Percentiles rank a stretch among this genome's conserved stretches.
Conservation (phyloP, 2,888 invertebrate species). For the Drosophila paramelanica region DNA sequence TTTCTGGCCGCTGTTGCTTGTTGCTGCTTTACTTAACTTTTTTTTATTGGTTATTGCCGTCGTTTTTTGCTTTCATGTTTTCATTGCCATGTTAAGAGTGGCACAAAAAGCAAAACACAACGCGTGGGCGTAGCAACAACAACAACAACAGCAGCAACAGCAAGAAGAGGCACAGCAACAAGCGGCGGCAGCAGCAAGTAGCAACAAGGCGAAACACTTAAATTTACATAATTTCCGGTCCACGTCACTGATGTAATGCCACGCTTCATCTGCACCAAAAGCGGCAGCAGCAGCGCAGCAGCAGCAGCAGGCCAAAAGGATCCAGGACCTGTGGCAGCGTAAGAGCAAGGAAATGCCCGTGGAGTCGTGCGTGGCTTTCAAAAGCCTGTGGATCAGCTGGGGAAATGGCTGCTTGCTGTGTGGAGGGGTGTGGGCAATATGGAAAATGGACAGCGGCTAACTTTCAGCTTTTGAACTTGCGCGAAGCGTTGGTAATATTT, state of each 20-base stretch:
- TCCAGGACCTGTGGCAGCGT: constrained; percentile 15
- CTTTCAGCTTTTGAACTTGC: constrained; percentile 59
- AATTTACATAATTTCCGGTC: constrained; percentile 82
- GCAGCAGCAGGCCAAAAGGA: constrained; percentile 12
- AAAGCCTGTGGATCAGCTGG: constrained; percentile 55
- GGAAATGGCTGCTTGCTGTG: constrained; percentile 17
- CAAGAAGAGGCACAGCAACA: not conserved
- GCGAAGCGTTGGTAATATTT: constrained; percentile 61
- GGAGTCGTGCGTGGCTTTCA: constrained; percentile 39
- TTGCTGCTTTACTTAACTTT: constrained; percentile 49
- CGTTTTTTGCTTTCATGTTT: constrained; percentile 78
- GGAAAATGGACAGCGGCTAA: constrained; percentile 45
- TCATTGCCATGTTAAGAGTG: constrained; percentile 79
- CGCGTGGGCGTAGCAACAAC: constrained; percentile 29
- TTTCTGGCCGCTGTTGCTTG: constrained; percentile 60
- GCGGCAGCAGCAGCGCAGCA: constrained; percentile 30
- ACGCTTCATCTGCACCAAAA: constrained; percentile 73
- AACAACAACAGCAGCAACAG: not conserved
- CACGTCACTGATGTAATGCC: constrained; percentile 77
- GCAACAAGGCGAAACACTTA: constrained; percentile 75
- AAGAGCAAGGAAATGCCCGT: constrained; percentile 19
- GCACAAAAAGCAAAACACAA: constrained; percentile 42
- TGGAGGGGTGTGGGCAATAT: not conserved
- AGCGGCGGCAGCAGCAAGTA: constrained; percentile 8
- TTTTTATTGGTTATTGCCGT: constrained; percentile 60